Evolutionary conservation across 2,888 invertebrate species (phyloP), one percentile per base, ranked within the genome.

Genomic region (Gymnocheta viridis): DNA sequence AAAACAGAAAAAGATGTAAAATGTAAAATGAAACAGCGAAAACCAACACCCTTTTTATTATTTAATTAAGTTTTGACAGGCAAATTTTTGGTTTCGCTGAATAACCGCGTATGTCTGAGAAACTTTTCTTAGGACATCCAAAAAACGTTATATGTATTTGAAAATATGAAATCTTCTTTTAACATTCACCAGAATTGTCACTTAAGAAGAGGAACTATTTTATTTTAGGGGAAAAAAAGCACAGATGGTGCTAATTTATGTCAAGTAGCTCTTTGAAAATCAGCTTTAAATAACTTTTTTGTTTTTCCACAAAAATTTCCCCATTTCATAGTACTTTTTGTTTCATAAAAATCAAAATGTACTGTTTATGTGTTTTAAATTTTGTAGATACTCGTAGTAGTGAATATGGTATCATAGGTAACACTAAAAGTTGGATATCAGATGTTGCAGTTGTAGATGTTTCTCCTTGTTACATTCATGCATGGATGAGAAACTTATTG

Each of bases 401-500:
- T 56, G 56, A 2, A 17, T 7, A 22, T 22, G 22, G 27, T 41
- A 44, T 9, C 0, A 7, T 49, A 32, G 19, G 32, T 32, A 69
- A 14, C 69, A 54, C 38, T 12, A 38, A 35, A 22, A 24, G 17
- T 10, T 35, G 17, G 10, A 29, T 64, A 64, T 44, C 29, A 64
- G 17, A 64, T 44, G 6, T 12, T 12, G 29, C 12, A 22, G 19
- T 35, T 5, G 9, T 4, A 47, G 12, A 27, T 27, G 5, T 5
- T 66, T n/a, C 3, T 12, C 4, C 2, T 27, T 24, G 35, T 10
- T 44, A 0, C 10, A 29, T 22, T 47, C 24, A 27, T 54, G 47
- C 35, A 58, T 35, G 47, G 54, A 10, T 22, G 14, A 47, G 27
- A 58, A 73, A 12, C 17, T 56, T 66, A 41, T 66, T 80, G 14